phyloP scores from a whole-genome alignment of 1,140 invertebrate genomes.

The Drosophila triauraria region DNA sequence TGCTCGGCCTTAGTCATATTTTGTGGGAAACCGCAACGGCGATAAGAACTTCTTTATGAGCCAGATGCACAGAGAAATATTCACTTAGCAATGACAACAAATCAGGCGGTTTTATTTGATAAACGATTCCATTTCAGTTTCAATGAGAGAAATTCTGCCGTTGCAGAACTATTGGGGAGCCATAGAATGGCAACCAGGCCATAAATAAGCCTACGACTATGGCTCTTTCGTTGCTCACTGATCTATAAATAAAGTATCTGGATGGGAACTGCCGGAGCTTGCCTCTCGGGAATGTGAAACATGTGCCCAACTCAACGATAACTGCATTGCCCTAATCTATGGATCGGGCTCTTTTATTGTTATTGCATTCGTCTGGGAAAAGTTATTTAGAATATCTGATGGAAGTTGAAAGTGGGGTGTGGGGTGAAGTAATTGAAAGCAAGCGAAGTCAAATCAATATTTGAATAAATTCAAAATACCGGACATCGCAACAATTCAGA shows the following conservation, averaged over 20 bases:
- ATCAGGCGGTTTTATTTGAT: slow-evolving; percentile 31
- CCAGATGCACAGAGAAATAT: not conserved
- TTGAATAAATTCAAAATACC: slow-evolving; percentile 1
- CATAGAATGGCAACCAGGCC: slow-evolving; percentile 14
- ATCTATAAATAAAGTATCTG: slow-evolving; percentile 40
- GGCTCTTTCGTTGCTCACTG: slow-evolving; percentile 15
- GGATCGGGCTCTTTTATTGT: slow-evolving; percentile 30
- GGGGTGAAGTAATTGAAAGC: slow-evolving; percentile 2
- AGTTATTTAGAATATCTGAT: not conserved
- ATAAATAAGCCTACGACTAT: slow-evolving; percentile 43
- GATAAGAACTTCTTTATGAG: slow-evolving; percentile 12
- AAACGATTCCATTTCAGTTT: slow-evolving; percentile 13
- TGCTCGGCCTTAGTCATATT: not conserved
- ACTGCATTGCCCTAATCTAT: slow-evolving; percentile 30
- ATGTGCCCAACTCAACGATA: slow-evolving; percentile 44
- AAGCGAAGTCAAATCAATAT: slow-evolving; percentile 15
- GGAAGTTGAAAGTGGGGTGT: not conserved
- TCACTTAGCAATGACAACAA: slow-evolving; percentile 14
- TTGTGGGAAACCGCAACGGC: not conserved
- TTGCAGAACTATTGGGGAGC: slow-evolving; percentile 12
- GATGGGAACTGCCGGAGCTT: slow-evolving; percentile 10
- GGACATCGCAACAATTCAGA: slow-evolving; percentile 18
- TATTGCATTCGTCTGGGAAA: slow-evolving; percentile 32
- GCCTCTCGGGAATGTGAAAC: slow-evolving; percentile 36
- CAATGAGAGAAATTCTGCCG: slow-evolving; percentile 29